Evolutionary conservation across 2,797 vertebrate species (phyloP), one percentile per base, ranked within the genome.

Genomic region (Cetoscarus ocellatus): DNA sequence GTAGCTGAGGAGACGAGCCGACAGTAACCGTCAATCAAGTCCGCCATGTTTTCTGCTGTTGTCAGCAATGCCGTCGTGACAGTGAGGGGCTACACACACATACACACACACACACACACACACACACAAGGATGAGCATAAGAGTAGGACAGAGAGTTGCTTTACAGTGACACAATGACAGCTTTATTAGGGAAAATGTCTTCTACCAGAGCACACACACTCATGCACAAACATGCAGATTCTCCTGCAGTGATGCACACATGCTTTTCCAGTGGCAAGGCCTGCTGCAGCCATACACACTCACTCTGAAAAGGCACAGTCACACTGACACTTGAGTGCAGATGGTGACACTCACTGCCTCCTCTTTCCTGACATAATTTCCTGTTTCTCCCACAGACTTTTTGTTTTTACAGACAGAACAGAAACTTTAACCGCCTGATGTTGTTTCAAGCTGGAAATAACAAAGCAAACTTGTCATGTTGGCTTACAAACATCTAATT

Each of bases 1-100:
- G 95, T 85, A 19, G 95, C 94, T 3, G 94, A 95, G 5, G 94
- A 97, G 91, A 99, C 97, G 61, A 99, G 96, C 0, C 98, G 95
- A 92, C 98, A 99, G 85, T 99, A 99, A 1, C 98, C 98, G 5
- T 99, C 98, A 78, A 99, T 98, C 91, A 99, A 89, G 92, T 99
- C 98, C 1, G 98, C 98, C 98, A 99, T 99, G 76, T 99, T 99
- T 94, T 99, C 98, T 14, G 97, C 98, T 12, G 96, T 97, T 87
- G 96, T 99, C 90, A 99, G 95, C 74, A 93, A 95, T 1, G 96
- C 94, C 2, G 97, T 98, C 43, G 97, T 99, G 92, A 99, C 97
- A 80, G 96, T 99, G 86, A 99, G 96, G 88, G 98, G 98, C 98
- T 99, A 77, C 6, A 66, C 71, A 51, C 75, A 49, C 43, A 60